Evolutionary conservation across 1,140 invertebrate species (phyloP).

Genomic region (Solenopsis fugax): DNA sequence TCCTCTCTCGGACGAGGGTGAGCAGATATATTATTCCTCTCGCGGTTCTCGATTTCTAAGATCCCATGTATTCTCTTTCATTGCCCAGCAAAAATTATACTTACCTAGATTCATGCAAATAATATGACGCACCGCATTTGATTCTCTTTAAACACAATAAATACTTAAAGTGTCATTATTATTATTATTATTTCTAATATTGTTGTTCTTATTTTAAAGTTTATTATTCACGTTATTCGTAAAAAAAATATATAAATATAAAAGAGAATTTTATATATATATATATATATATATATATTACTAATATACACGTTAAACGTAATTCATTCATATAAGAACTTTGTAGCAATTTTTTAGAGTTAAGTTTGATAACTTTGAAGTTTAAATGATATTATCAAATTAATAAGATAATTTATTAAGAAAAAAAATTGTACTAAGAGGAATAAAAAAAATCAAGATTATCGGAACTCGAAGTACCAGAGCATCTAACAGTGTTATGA

Average conservation of each 20-base stretch:
- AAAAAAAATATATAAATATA: not conserved
- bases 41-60: slow-evolving; percentile 69
- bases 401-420: slow-evolving; percentile 13
- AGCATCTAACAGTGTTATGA: not conserved
- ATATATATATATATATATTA: not conserved
- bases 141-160: slow-evolving; percentile 3
- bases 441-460: not conserved
- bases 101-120: slow-evolving; percentile 26
- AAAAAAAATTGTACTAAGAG: not conserved
- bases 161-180: not conserved
- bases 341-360: not conserved
- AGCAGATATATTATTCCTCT: slow-evolving; percentile 65
- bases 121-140: not conserved
- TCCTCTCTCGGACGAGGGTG: slow-evolving; percentile 68
- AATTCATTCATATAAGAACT: not conserved
- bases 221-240: slow-evolving; percentile 6
- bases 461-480: not conserved
- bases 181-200: not conserved
- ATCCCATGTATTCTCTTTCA: slow-evolving; percentile 55
- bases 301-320: not conserved
- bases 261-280: not conserved
- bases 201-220: not conserved
- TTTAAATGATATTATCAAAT: not conserved
- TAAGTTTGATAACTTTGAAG: not conserved
- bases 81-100: slow-evolving; percentile 35